Conservation (phyloP, 2,797 vertebrate species). For the Sorex maritimensis region DNA sequence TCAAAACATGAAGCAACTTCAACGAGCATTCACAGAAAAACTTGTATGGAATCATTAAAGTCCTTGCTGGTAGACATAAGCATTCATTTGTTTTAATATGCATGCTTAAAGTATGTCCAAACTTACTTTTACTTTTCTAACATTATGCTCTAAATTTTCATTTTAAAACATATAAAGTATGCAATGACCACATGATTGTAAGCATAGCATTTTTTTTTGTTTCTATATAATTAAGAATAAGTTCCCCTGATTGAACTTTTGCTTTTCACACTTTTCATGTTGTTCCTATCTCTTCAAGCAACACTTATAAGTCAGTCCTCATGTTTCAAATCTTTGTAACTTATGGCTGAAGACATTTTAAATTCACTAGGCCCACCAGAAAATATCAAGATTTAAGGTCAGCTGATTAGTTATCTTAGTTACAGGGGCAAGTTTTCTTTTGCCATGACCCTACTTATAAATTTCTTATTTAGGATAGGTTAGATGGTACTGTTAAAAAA, state of each 20-base stretch:
- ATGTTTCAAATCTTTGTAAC: slow-evolving; percentile 4
- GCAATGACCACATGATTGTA: slow-evolving; percentile 27
- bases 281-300: neutral
- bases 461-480: too few relatives aligned
- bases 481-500: too few relatives aligned
- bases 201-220: neutral
- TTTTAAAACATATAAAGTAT: slow-evolving; percentile 31
- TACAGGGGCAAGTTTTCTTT: neutral
- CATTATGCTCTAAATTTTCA: slow-evolving; percentile 60
- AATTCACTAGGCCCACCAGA: neutral
- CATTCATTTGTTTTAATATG: neutral
- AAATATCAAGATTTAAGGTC: slow-evolving; percentile 20
- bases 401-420: neutral
- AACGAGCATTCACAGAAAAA: slow-evolving; percentile 76
- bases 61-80: slow-evolving; percentile 53
- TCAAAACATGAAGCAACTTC: slow-evolving; percentile 79
- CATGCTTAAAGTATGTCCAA: slow-evolving; percentile 35
- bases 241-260: neutral
- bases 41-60: slow-evolving; percentile 57
- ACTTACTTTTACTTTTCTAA: slow-evolving; percentile 72
- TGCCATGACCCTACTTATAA: neutral
- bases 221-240: slow-evolving; percentile 49
- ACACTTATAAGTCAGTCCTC: neutral
- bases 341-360: neutral
- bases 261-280: neutral